Base-by-base conservation (phyloP, 1,140 invertebrate species). In the Saccostrea echinata region DNA sequence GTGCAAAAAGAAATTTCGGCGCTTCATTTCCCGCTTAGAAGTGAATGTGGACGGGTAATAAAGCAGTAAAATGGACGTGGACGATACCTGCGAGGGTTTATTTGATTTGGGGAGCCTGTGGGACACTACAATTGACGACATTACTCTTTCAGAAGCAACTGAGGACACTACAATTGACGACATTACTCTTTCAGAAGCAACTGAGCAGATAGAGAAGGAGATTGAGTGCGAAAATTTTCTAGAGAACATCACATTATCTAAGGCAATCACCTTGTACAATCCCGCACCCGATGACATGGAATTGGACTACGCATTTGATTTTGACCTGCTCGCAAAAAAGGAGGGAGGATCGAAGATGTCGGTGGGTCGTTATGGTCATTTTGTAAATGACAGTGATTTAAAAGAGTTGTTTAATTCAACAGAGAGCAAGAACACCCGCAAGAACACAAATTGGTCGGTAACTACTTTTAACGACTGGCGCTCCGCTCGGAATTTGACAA, bases 391-490 rank as follows among this genome's bases (percentile, higher is more conserved):
- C 52, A 51, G 18, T 83, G 81, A 83, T 51, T n/a, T 83, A 52
- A 21, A 43, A 16, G 52, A 43, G 43, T 83, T 83, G 52, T n/a
- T n/a, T n/a, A n/a, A n/a, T n/a, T n/a, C n/a, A n/a, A n/a, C n/a
- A n/a, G n/a, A n/a, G n/a, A n/a, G n/a, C n/a, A n/a, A n/a, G n/a
- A n/a, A n/a, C n/a, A n/a, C n/a, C n/a, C n/a, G n/a, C n/a, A n/a
- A n/a, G n/a, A n/a, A n/a, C n/a, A n/a, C n/a, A n/a, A n/a, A n/a
- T n/a, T n/a, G n/a, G n/a, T n/a, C n/a, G n/a, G 81, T 83, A 2
- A n/a, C 43, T 9, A 83, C 81, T 1, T 83, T 61, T 84, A 84
- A 84, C 27, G 83, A 84, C 21, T 84, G 83, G 83, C 21, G 83
- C 27, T 55, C 21, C 16, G 27, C 30, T 35, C 18, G 13, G 21